Base-by-base conservation (phyloP, 2,888 invertebrate species). In the Napeogenes sylphis region DNA sequence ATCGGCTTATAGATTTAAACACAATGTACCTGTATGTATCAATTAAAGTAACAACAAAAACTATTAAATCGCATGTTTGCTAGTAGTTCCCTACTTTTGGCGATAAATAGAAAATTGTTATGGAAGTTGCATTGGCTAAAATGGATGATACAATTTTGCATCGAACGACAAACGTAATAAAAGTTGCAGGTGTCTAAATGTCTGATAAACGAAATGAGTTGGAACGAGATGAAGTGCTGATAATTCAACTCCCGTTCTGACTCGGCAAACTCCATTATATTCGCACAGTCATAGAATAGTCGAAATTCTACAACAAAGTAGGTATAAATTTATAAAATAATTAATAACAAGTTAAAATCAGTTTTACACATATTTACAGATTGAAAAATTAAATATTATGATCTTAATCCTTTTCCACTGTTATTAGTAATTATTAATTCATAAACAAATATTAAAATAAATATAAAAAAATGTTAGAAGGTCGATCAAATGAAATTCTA, bases 221-320 rank as follows among this genome's bases (percentile, higher is more conserved):
- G 80, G 79, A 82, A 82, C 78, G 77, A 70, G 71, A 73, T 71
- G 80, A 79, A 81, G 82, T 79, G 78, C 77, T 80, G 81, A 84
- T 84, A 85, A 83, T 82, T 85, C 83, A 80, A 75, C 78, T 73
- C 77, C 71, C 74, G 75, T 70, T 72, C 72, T 70, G 51, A 51
- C 71, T 83, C 79, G 66, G 75, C 81, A 72, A 73, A 81, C 82
- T 82, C 79, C 75, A 80, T 79, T 83, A 78, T 75, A 75, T 70
- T 73, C 71, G 73, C 77, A 73, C 73, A 79, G 75, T 78, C 77
- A 77, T 78, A 82, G 79, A 21, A 33, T 51, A 21, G 33, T 35
- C 35, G 35, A 46, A 47, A 8, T 30, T 45, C 12, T 2, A 58
- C 45, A 14, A 56, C 12, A 10, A 35, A 32, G 33, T 4, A 2